Evolutionary conservation across 2,888 invertebrate genomes (phyloP).

Genomic region (Conistra vaccinii): DNA sequence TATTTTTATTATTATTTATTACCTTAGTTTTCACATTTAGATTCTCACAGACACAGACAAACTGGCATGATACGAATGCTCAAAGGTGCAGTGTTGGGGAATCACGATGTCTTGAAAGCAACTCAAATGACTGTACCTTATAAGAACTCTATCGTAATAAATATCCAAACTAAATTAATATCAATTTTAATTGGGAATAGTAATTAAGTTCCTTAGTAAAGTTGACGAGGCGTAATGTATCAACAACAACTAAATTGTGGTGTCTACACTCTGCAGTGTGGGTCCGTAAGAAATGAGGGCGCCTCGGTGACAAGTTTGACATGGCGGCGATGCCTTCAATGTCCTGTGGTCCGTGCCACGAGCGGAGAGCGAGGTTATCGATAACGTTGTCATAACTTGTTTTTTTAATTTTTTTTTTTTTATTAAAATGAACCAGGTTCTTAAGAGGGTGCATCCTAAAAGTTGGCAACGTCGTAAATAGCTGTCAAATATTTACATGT

Average conservation of each 20-base stretch:
- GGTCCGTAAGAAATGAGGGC: constrained; percentile 50
- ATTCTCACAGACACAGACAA: not conserved
- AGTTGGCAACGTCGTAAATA: too few species aligned
- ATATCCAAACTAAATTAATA: too few species aligned
- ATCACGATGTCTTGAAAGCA: not conserved
- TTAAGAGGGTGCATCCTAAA: too few species aligned
- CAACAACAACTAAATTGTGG: constrained; percentile 37
- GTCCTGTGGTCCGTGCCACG: not conserved
- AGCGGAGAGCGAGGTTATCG: not conserved
- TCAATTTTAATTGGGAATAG: not conserved
- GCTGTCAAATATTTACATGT: too few species aligned
- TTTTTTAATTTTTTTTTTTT: too few species aligned
- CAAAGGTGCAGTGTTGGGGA: not conserved
- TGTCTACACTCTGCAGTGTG: constrained; percentile 16
- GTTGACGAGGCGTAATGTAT: constrained; percentile 5
- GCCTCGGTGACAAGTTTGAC: constrained; percentile 65
- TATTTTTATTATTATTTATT: too few species aligned
- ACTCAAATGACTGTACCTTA: not conserved
- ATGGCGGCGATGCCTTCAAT: constrained; percentile 33
- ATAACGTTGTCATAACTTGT: too few species aligned
- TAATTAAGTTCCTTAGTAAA: constrained; percentile 10
- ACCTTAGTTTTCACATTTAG: too few species aligned
- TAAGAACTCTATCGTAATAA: not conserved
- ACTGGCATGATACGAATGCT: not conserved
- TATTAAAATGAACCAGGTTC: too few species aligned